Base-by-base conservation (phyloP, 2,113 vertebrate species). In the Phrynosoma platyrhinos region DNA sequence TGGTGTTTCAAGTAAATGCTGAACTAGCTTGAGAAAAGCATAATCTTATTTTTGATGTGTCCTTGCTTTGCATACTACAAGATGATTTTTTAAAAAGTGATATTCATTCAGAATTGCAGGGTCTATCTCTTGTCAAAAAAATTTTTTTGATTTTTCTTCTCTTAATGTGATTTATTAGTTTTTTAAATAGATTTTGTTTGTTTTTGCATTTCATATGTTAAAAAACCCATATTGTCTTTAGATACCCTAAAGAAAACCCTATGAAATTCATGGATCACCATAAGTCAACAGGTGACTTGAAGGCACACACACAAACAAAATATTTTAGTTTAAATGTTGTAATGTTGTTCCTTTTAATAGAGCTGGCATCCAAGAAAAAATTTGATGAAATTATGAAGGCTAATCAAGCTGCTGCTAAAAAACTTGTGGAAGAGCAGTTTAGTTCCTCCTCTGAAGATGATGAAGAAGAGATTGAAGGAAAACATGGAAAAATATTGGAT, bases 301-400 rank as follows among this genome's bases (percentile, higher is more conserved):
- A 58, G 18, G 58, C 58, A 4, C 78, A 21, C 2, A 47, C 42
- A 47, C 42, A 47, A 3, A 47, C 42, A 16, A 32, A 13, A 27
- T 47, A 6, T 79, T 81, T 81, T 16, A 36, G 13, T 86, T 18
- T 53, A 21, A 5, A 88, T 85, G 42, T 25, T 32, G 5, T 58
- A 64, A 77, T 16, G 75, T 13, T 90, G 52, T 89, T 91, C 64
- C 94, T 82, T 88, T 92, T 85, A 87, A 87, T 93, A 98, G 98
- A 94, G n/a, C 87, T 93, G 12, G 96, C 95, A 1, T 96, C 97
- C 71, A 97, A 97, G 92, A 97, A 95, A 85, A 98, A 97, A 94
- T 99, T 99, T 85, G 98, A 99, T 87, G 98, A 99, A 97, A 99
- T 99, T 95, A 97, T 97, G 93, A 98, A 96, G 91, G 97, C 98